A percentile compares a stretch with the other conserved stretches of the same genome.
These are phyloP conservation scores for Conomelus anceps DNA, from an alignment of 2,888 invertebrate genomes.

Conservation along the genomic window DNA sequence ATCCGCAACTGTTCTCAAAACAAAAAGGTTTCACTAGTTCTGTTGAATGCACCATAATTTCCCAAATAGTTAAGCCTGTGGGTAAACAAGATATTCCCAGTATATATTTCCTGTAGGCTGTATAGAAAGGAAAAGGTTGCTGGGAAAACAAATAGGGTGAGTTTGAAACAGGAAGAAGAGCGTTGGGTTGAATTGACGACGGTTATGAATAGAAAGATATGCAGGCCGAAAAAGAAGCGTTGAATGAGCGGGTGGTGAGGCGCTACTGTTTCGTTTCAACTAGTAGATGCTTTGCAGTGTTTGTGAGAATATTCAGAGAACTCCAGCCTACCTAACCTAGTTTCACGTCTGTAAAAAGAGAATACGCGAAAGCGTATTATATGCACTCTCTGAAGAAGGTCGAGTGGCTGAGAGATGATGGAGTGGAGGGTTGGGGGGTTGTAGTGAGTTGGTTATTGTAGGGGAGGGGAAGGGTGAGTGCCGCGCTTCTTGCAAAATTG, in stretches of 20 bases:
- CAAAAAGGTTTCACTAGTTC: neutral
- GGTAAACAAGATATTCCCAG: neutral
- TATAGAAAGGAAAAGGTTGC: neutral
- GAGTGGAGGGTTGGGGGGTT: too few relatives aligned
- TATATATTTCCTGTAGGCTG: neutral
- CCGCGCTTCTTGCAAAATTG: neutral
- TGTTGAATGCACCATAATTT: neutral
- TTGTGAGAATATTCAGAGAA: neutral
- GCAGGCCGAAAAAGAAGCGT: neutral
- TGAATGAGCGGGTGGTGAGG: neutral
- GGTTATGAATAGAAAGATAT: neutral
- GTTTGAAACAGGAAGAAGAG: neutral
- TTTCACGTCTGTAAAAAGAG: neutral
- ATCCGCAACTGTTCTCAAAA: too few relatives aligned
- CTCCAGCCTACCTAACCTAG: neutral
- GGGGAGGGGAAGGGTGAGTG: neutral
- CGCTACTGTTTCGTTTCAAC: neutral
- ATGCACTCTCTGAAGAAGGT: neutral
- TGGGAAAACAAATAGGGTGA: neutral
- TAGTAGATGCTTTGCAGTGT: neutral
- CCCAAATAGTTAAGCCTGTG: neutral
- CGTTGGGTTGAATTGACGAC: neutral
- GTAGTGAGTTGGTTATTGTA: too few relatives aligned
- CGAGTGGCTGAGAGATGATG: neutral
- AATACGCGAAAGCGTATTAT: neutral